Percentiles rank a stretch among this genome's conserved stretches.
Conservation (phyloP, 1,140 invertebrate genomes). For the Drosophila orosa region DNA sequence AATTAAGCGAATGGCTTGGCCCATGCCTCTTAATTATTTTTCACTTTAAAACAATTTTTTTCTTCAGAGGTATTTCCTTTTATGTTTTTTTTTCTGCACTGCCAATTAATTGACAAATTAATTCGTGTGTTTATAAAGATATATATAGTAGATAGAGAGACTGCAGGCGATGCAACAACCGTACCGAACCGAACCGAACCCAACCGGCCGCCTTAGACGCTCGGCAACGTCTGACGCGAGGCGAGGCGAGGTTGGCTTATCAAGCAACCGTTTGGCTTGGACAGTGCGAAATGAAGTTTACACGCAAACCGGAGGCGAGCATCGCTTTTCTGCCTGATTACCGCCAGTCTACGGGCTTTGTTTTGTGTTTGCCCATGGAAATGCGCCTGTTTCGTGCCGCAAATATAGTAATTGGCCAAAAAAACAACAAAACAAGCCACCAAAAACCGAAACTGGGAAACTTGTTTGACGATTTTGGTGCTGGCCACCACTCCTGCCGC, state of each 20-base stretch:
- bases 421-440: not conserved
- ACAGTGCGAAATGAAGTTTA: constrained; percentile 32
- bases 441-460: constrained; percentile 17
- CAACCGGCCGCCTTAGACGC: constrained; percentile 37
- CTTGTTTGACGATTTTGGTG: constrained; percentile 42
- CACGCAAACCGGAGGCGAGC: constrained; percentile 34
- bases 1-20: constrained; percentile 49
- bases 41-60: constrained; percentile 6
- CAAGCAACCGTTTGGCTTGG: constrained; percentile 33
- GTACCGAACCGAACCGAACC: constrained; percentile 1
- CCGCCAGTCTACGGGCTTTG: constrained; percentile 13
- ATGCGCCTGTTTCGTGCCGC: constrained; percentile 39
- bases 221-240: constrained; percentile 31
- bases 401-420: constrained; percentile 42
- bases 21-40: constrained; percentile 15
- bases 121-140: constrained; percentile 4
- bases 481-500: constrained; percentile 31
- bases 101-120: constrained; percentile 34
- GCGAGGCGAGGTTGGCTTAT: constrained; percentile 20
- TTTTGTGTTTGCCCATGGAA: constrained; percentile 12
- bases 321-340: constrained; percentile 45
- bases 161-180: constrained; percentile 17
- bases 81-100: constrained; percentile 4
- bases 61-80: not conserved
- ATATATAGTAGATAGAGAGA: constrained; percentile 9